phyloP scores from a whole-genome alignment of 2,888 invertebrate species.

The Allophyes oxyacanthae region DNA sequence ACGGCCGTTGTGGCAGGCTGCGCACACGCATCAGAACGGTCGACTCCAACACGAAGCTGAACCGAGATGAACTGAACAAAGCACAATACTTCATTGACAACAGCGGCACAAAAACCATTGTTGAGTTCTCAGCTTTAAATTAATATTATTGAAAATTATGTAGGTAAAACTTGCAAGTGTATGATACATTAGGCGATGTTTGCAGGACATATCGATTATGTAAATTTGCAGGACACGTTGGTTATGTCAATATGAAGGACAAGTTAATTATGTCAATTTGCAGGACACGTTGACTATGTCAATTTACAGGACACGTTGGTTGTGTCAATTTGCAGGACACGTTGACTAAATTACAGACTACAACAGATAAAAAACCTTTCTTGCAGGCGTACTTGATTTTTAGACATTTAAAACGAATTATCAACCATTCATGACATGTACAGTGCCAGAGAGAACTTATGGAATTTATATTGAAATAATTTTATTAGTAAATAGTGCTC shows the following conservation, averaged over 20 bases:
- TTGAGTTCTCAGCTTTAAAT: constrained; percentile 68
- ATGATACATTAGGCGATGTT: too few relatives aligned
- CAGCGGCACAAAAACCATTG: constrained; percentile 67
- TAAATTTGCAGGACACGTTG: too few relatives aligned
- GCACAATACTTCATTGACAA: constrained; percentile 78
- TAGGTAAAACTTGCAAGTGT: neutral
- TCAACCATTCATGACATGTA: neutral
- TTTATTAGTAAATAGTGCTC: neutral
- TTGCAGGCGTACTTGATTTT: too few relatives aligned
- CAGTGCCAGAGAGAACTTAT: constrained; percentile 1
- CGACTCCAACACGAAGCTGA: constrained; percentile 74
- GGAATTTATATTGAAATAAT: neutral
- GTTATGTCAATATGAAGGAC: too few relatives aligned
- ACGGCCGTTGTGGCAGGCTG: constrained; percentile 81
- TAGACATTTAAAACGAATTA: neutral
- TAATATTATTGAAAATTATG: constrained; percentile 3
- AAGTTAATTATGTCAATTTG: too few relatives aligned
- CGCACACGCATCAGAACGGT: constrained; percentile 80
- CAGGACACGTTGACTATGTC: too few relatives aligned
- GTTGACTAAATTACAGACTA: too few relatives aligned
- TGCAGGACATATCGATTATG: too few relatives aligned
- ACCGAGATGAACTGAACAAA: constrained; percentile 77
- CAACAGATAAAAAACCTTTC: too few relatives aligned
- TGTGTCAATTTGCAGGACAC: too few relatives aligned
- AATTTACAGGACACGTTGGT: too few relatives aligned